Evolutionary conservation across 2,113 vertebrate genomes (phyloP), one percentile per base, ranked within the genome.

Genomic region (Anoura caudifer): DNA sequence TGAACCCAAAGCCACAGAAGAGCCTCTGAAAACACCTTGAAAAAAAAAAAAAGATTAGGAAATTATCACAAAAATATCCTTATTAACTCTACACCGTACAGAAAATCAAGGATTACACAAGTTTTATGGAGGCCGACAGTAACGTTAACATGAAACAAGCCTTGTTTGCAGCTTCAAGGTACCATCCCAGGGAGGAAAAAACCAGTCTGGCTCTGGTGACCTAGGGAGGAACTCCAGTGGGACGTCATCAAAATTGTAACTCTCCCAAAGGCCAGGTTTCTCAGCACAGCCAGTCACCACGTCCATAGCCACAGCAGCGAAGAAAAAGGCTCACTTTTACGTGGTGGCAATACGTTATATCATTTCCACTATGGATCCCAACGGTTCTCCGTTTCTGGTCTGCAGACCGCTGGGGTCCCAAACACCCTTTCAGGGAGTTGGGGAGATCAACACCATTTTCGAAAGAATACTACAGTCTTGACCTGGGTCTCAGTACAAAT

Each of bases 321-420:
- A 59, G 59, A 14, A 65, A 72, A 61, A 43, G 4, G 43, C 26
- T 43, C 31, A 33, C 59, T 88, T 33, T 17, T 10, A 24, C 2
- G 63, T 26, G 8, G 8, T 69, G 56, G 85, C 15, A 2, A 15
- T 3, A 24, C 0, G 8, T 22, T 7, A 20, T 9, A 0, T 11
- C 10, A 24, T 33, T 43, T 52, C 56, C 45, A 24, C 2, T 8
- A 0, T 1, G 47, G 13, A 22, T 11, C 26, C 17, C 31, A 26
- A 13, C 26, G 26, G 56, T 28, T 56, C 79, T 65, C 38, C 14
- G n/a, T 31, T 1, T 22, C 33, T 56, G 63, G 14, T 79, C 82
- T 79, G 36, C 15, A 73, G 52, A 72, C 13, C 26, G 31, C 76
- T 4, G 14, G 67, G 36, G 33, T 24, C 28, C 70, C 4, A 2